These are phyloP conservation scores for Chelonus formosanus DNA, from an alignment of 2,888 invertebrate species.

Conservation along the genomic window DNA sequence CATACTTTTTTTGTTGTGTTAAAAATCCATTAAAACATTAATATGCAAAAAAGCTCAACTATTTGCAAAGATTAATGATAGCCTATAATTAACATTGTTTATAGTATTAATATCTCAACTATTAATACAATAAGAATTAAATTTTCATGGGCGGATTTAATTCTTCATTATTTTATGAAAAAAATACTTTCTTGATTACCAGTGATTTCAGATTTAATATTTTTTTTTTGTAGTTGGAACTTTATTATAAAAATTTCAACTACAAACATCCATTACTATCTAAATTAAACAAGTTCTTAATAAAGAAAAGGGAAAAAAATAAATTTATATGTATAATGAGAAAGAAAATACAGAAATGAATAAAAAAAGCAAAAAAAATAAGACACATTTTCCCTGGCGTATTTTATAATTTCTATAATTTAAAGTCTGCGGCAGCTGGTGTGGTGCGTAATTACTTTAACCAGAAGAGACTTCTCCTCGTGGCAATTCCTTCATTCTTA, in stretches of 20 bases:
- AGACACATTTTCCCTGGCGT: conserved; percentile 51
- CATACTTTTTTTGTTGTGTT: too few relatives aligned
- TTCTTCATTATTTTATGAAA: too few relatives aligned
- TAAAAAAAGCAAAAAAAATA: conserved; percentile 34
- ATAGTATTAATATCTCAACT: too few relatives aligned
- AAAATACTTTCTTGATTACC: not conserved
- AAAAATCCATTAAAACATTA: too few relatives aligned
- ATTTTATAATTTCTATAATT: conserved; percentile 65
- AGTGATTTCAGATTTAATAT: not conserved
- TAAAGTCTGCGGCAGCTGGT: conserved; percentile 64
- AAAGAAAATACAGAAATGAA: conserved; percentile 35
- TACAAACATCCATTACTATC: not conserved
- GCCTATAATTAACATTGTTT: too few relatives aligned
- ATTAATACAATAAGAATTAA: too few relatives aligned
- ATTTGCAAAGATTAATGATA: too few relatives aligned
- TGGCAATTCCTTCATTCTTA: conserved; percentile 23
- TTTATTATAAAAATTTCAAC: not conserved
- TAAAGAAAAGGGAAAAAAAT: conserved; percentile 40
- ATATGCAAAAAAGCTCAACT: too few relatives aligned
- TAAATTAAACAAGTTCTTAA: conserved; percentile 10
- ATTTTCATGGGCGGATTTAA: too few relatives aligned
- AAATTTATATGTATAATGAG: conserved; percentile 27
- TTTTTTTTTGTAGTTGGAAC: not conserved
- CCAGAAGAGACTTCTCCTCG: conserved; percentile 54
- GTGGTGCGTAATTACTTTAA: conserved; percentile 64